Evolutionary conservation across 2,888 invertebrate species (phyloP).

Genomic region (Antheraea assamensis): DNA sequence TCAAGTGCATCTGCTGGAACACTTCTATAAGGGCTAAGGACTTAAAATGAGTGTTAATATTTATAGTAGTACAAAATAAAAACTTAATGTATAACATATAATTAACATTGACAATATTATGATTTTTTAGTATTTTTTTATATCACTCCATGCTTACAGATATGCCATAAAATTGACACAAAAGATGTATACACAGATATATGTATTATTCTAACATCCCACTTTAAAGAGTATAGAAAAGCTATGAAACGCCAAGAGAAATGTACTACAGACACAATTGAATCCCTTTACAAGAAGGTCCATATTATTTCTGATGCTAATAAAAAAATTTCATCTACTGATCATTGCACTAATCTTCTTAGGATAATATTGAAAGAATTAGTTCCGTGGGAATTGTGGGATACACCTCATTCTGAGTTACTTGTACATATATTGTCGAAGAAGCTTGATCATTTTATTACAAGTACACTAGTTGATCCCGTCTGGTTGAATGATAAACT

Average conservation of each 20-base stretch:
- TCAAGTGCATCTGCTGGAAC: no score
- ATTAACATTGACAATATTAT: no score
- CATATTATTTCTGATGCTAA: slow-evolving; percentile 58
- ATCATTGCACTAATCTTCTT: slow-evolving; percentile 83
- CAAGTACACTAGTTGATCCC: slow-evolving; percentile 75
- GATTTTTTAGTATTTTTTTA: no score
- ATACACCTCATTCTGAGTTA: slow-evolving; percentile 85
- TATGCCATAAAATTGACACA: slow-evolving; percentile 72
- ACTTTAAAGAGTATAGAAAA: slow-evolving; percentile 85
- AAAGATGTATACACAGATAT: slow-evolving; percentile 71
- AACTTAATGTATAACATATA: no score
- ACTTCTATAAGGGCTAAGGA: no score
- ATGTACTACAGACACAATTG: slow-evolving; percentile 62
- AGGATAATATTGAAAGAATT: slow-evolving; percentile 84
- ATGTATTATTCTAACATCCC: slow-evolving; percentile 81
- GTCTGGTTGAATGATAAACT: slow-evolving; percentile 74
- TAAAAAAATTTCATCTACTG: slow-evolving; percentile 69
- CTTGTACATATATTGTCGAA: slow-evolving; percentile 84
- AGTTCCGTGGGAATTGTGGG: slow-evolving; percentile 86
- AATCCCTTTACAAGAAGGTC: slow-evolving; percentile 74
- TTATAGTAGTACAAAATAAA: no score
- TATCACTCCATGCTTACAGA: slow-evolving; percentile 45
- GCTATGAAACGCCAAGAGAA: slow-evolving; percentile 82
- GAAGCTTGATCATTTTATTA: slow-evolving; percentile 76
- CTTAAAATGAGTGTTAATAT: no score